Conservation (phyloP, 2,113 vertebrate genomes). For the Vidua macroura region DNA sequence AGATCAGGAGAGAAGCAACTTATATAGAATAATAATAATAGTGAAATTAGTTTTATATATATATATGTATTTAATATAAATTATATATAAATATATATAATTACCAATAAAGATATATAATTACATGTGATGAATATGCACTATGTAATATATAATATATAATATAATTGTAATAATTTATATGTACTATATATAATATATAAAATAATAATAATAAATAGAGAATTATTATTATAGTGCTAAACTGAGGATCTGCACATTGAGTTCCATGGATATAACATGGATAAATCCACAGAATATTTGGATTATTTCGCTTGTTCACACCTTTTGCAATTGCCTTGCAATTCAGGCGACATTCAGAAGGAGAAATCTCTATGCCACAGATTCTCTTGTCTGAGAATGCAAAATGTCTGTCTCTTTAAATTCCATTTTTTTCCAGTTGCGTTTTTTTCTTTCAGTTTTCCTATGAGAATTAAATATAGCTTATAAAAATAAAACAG, state of each 20-base stretch:
- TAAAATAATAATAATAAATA: background rate
- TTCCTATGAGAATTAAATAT: constrained; percentile 25
- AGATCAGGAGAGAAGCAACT: background rate
- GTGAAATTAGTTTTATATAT: background rate
- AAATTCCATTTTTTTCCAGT: background rate
- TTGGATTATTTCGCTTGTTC: background rate
- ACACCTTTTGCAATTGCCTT: background rate
- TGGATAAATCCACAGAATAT: background rate
- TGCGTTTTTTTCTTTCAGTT: background rate
- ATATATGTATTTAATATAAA: too few species aligned
- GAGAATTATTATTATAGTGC: background rate
- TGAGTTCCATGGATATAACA: background rate
- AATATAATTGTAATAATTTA: background rate
- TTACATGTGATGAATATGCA: too few species aligned
- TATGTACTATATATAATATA: background rate
- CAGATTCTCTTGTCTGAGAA: background rate
- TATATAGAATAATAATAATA: too few species aligned
- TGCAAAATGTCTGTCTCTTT: background rate
- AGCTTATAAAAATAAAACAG: constrained; percentile 44
- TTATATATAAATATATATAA: too few species aligned
- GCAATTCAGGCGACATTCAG: background rate
- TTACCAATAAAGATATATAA: too few species aligned
- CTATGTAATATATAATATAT: background rate
- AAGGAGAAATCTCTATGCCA: background rate
- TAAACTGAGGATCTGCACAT: background rate